Conservation (phyloP, 1,140 invertebrate genomes). For the Anastrepha ludens region DNA sequence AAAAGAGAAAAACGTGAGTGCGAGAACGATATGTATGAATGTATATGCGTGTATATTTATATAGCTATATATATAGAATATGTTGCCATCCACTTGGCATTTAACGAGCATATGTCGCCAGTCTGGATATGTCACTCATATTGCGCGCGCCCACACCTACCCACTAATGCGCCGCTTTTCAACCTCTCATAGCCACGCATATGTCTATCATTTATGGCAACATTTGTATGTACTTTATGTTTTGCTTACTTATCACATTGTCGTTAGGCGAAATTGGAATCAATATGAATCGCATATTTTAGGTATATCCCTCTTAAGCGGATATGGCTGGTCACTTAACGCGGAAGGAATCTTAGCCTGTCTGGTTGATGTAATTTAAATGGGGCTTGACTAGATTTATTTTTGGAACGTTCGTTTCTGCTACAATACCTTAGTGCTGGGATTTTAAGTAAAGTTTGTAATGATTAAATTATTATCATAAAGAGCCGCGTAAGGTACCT, state of each 20-base stretch:
- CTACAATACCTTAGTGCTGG: no score
- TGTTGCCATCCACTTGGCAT: neutral
- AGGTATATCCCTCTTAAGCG: no score
- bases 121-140: neutral
- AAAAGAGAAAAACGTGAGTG: neutral
- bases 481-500: no score
- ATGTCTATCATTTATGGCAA: conserved; percentile 26
- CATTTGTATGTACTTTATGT: neutral
- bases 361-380: no score
- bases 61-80: neutral
- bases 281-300: neutral
- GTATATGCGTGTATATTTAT: neutral
- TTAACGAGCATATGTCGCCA: neutral
- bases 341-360: no score
- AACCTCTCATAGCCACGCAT: no score
- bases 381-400: no score
- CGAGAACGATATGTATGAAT: neutral
- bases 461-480: no score
- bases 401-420: no score
- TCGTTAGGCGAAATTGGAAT: conserved; percentile 38
- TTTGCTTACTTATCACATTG: neutral
- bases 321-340: no score
- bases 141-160: neutral
- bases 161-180: no score
- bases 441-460: no score